A percentile compares a stretch with the other conserved stretches of the same genome.
Conservation (phyloP, 2,888 invertebrate species). For the Drosophila acutilabella region DNA sequence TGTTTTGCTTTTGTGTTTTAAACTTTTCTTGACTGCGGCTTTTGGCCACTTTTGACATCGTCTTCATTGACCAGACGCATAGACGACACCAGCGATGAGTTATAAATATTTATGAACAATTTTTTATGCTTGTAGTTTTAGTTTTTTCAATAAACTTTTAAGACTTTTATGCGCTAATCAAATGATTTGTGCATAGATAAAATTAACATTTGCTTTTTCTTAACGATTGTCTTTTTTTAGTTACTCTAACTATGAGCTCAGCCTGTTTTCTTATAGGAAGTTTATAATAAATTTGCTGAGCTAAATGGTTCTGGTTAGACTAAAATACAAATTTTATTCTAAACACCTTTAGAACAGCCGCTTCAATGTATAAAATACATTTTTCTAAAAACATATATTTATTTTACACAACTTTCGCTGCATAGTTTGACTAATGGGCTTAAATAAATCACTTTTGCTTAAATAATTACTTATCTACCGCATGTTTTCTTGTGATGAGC, state of each 20-base stretch:
- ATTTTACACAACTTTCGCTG: constrained; percentile 8
- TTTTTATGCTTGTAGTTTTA: constrained; percentile 58
- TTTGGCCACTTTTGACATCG: constrained; percentile 39
- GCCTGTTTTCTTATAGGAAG: constrained; percentile 34
- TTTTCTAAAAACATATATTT: background rate
- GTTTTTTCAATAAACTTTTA: constrained; percentile 25
- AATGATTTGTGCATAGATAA: constrained; percentile 57
- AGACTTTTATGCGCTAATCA: constrained; percentile 61
- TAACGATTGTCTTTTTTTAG: constrained; percentile 12
- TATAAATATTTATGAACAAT: constrained; percentile 73
- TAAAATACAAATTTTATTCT: background rate
- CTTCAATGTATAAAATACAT: background rate
- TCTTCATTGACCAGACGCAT: constrained; percentile 42
- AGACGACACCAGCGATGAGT: constrained; percentile 52
- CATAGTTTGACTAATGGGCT: background rate
- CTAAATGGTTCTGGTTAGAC: constrained; percentile 17
- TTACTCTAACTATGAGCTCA: constrained; percentile 17
- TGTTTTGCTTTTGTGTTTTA: constrained; percentile 16
- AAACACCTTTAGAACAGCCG: constrained; percentile 1
- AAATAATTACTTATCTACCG: constrained; percentile 16
- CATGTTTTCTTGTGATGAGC: constrained; percentile 31
- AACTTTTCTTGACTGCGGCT: constrained; percentile 5
- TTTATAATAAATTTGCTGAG: constrained; percentile 32
- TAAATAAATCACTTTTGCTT: constrained; percentile 27
- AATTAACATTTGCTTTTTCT: constrained; percentile 28